phyloP scores from a whole-genome alignment of 2,888 invertebrate species.

The Euplagia quadripunctaria region DNA sequence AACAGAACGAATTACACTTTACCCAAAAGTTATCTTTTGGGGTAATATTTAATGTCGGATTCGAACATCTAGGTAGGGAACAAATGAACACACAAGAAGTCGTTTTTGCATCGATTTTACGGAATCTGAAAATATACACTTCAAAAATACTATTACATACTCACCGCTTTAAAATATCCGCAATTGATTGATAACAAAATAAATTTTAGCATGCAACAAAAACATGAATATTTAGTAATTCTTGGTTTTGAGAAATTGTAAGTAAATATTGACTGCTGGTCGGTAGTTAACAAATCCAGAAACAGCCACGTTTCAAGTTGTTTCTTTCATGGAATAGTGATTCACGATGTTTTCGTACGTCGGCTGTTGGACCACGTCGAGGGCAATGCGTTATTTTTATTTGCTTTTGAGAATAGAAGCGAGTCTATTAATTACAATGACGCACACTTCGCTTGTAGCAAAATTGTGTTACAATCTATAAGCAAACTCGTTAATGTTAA shows the following conservation, averaged over 20 bases:
- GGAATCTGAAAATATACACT: too few species aligned
- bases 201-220: slow-evolving; percentile 42
- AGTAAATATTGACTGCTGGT: slow-evolving; percentile 69
- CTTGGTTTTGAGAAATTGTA: slow-evolving; percentile 55
- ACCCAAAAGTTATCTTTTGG: neutral
- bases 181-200: slow-evolving; percentile 43
- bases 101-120: too few species aligned
- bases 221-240: slow-evolving; percentile 49
- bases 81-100: too few species aligned
- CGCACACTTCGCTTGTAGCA: slow-evolving; percentile 66
- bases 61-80: too few species aligned
- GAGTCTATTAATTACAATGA: slow-evolving; percentile 84
- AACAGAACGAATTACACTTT: neutral
- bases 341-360: slow-evolving; percentile 75
- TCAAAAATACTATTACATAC: slow-evolving; percentile 5
- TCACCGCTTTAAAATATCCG: slow-evolving; percentile 12
- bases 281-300: slow-evolving; percentile 65
- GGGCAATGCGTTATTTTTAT: slow-evolving; percentile 79
- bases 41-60: too few species aligned
- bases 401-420: slow-evolving; percentile 83
- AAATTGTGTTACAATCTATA: slow-evolving; percentile 58
- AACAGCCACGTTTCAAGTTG: slow-evolving; percentile 65
- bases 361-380: slow-evolving; percentile 59
- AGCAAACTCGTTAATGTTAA: slow-evolving; percentile 61
- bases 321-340: slow-evolving; percentile 75